These are phyloP conservation scores for Pseudachorutes palmiensis DNA, from an alignment of 1,140 invertebrate species.

Conservation along the genomic window DNA sequence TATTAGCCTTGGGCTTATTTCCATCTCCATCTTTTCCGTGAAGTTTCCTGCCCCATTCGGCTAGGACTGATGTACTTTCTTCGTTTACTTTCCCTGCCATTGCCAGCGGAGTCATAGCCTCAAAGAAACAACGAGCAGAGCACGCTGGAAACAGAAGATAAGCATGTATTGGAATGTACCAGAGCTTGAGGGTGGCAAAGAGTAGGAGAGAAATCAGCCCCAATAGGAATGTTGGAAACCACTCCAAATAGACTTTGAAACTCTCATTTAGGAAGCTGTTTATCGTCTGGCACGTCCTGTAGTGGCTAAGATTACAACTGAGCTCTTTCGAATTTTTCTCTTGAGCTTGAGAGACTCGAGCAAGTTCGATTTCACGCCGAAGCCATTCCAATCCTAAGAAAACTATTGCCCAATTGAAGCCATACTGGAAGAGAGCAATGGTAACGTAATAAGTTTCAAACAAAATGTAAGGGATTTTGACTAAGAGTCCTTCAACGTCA, in stretches of 20 bases:
- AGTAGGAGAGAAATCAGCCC: background rate
- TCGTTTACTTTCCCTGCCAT: constrained; percentile 12
- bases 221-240: background rate
- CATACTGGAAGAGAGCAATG: background rate
- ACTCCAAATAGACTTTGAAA: background rate
- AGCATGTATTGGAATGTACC: background rate
- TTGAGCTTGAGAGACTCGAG: too few species aligned
- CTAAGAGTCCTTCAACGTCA: background rate
- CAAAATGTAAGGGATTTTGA: constrained; percentile 1
- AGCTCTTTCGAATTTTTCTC: background rate
- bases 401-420: background rate
- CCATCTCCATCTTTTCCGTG: too few species aligned
- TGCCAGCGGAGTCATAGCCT: constrained; percentile 7
- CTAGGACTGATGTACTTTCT: background rate
- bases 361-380: background rate
- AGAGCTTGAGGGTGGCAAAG: background rate
- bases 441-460: constrained; percentile 5
- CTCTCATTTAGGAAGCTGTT: background rate
- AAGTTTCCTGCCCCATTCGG: background rate
- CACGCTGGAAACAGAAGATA: constrained; percentile 11
- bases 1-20: too few species aligned
- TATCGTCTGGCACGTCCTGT: background rate
- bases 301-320: background rate
- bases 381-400: background rate
- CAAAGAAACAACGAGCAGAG: constrained; percentile 1